These are phyloP conservation scores for Leiothrix lutea DNA, from an alignment of 2,113 vertebrate genomes.

Conservation along the genomic window DNA sequence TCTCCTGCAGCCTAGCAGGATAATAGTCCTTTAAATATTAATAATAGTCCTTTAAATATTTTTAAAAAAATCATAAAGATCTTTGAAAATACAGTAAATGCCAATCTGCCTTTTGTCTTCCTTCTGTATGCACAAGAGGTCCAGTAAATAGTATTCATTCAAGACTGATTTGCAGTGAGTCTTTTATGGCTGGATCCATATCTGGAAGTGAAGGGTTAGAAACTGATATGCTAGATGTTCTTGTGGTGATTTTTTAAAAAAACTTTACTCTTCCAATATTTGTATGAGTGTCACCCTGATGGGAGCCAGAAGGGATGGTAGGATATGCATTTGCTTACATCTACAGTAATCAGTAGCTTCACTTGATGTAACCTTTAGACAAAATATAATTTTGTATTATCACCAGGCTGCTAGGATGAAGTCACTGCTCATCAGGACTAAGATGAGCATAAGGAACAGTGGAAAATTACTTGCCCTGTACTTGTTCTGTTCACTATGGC, in stretches of 20 bases:
- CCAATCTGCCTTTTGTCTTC: neutral
- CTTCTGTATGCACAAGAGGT: neutral
- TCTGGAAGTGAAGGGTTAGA: neutral
- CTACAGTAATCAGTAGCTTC: neutral
- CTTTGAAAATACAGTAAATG: neutral
- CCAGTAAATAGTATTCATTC: neutral
- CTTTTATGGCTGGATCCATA: neutral
- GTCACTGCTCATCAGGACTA: neutral
- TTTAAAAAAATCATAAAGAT: neutral
- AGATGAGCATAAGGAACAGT: neutral
- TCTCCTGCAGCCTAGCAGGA: neutral
- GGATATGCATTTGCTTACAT: neutral
- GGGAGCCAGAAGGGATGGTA: neutral
- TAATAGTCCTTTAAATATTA: neutral
- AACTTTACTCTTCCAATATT: neutral
- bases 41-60: neutral
- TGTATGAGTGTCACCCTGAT: neutral
- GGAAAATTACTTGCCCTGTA: neutral
- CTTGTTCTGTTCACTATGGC: neutral
- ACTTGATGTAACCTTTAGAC: neutral
- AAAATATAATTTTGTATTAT: neutral
- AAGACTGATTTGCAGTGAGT: neutral
- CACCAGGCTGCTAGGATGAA: neutral
- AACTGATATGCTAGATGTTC: neutral
- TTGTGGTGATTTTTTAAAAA: neutral